phyloP scores from a whole-genome alignment of 2,113 vertebrate species.

The Bufo gargarizans region DNA sequence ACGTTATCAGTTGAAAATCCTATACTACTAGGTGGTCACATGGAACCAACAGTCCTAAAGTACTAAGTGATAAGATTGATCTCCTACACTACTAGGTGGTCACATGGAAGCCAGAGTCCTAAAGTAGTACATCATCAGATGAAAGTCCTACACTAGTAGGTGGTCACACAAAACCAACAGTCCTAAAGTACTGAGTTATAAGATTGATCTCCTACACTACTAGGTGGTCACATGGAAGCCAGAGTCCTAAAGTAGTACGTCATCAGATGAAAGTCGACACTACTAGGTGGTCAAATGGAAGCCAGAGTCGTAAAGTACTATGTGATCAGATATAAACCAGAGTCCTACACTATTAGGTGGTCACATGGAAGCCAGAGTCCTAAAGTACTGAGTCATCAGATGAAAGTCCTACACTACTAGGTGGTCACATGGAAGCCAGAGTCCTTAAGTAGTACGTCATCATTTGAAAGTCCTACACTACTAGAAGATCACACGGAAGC shows the following conservation, averaged over 20 bases:
- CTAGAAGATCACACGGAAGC: too few species aligned
- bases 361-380: too few species aligned
- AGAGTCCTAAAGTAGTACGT: neutral
- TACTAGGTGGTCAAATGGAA: too few species aligned
- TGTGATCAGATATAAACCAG: neutral
- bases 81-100: neutral
- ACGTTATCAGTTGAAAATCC: neutral
- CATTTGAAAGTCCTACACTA: too few species aligned
- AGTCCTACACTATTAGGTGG: too few species aligned
- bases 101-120: neutral
- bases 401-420: neutral
- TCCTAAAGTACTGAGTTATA: neutral
- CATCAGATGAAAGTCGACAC: too few species aligned
- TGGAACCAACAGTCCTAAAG: neutral
- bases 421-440: too few species aligned
- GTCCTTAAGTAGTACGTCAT: too few species aligned
- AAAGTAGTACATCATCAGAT: neutral
- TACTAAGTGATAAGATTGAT: neutral
- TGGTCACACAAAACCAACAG: neutral
- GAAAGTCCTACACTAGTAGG: neutral
- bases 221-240: neutral
- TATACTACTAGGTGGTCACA: too few species aligned
- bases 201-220: neutral
- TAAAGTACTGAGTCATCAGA: neutral
- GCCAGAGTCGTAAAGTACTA: too few species aligned